Evolutionary conservation across 2,113 vertebrate species (phyloP).

Genomic region (Brienomyrus brachyistius): DNA sequence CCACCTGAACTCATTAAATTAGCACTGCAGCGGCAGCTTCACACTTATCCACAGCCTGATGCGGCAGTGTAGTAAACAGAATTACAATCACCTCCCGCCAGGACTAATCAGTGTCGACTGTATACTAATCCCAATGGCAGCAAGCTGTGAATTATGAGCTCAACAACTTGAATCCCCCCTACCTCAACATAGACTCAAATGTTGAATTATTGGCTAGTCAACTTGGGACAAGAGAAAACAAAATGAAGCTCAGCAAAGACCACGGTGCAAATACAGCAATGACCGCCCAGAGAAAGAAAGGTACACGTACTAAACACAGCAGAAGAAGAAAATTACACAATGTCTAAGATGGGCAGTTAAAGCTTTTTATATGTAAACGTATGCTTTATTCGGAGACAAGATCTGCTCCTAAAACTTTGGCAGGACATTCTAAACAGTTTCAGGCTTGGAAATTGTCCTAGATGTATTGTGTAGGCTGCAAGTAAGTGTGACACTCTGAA

Average conservation of each 20-base stretch:
- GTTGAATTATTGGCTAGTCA: neutral
- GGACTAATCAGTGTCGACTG: neutral
- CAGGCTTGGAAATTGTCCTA: neutral
- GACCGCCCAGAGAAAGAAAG: neutral
- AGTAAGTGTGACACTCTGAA: neutral
- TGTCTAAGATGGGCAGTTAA: neutral
- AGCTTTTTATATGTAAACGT: neutral
- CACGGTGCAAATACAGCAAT: neutral
- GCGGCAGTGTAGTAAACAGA: neutral
- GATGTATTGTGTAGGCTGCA: neutral
- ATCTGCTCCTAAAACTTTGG: neutral
- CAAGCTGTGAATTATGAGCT: neutral
- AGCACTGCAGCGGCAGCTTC: neutral
- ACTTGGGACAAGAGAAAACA: neutral
- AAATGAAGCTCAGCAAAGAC: neutral
- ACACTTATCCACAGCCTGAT: neutral
- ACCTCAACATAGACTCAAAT: neutral
- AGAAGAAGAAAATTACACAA: neutral
- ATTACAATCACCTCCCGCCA: neutral
- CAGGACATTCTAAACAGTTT: neutral
- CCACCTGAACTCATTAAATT: neutral
- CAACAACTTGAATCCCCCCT: neutral
- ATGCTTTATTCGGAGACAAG: neutral
- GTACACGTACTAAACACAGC: neutral
- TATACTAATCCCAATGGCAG: neutral